Evolutionary conservation across 2,113 vertebrate genomes (phyloP), one percentile per base, ranked within the genome.

Genomic region (Tupaia tana): DNA sequence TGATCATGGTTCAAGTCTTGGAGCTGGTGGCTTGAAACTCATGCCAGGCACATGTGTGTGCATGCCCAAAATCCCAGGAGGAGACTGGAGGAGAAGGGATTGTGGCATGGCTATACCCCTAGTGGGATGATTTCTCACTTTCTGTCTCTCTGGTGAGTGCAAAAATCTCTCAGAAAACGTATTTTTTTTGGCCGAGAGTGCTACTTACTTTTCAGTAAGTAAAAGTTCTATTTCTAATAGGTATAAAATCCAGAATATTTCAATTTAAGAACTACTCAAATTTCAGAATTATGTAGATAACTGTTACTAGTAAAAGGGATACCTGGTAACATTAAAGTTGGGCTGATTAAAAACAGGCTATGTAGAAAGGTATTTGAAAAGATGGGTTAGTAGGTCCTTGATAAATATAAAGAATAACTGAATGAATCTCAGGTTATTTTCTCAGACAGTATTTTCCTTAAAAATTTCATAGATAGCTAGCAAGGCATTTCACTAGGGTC

Each of bases 241-340:
- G n/a, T 83, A 34, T 84, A 90, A 92, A 96, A 95, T 82, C 18
- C 18, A 95, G 43, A 91, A 64, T 90, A 84, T 84, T 87, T 90
- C 73, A 64, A 56, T 75, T 19, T 74, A 86, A 18, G 56, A 73
- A 54, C 8, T 64, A 73, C 8, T 91, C 52, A 85, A n/a, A 52
- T 67, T 71, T 93, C 59, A 52, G 29, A 87, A 70, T 87, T 24
- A 9, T 61, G 58, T 82, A 22, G 58, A 11, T 24, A 84, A 67
- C 8, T 84, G 24, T 61, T 52, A 80, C 25, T 69, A 73, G 24
- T 82, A 64, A 90, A 96, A 64, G 61, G 61, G 20, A 86, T 9
- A 82, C 67, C 11, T 31, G n/a, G 3, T 73, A 63, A 86, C 9
- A 83, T 64, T 63, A 89, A 29, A 93, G 81, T 87, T 77, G 66